phyloP scores from a whole-genome alignment of 2,113 vertebrate genomes.

The Lampris incognitus region DNA sequence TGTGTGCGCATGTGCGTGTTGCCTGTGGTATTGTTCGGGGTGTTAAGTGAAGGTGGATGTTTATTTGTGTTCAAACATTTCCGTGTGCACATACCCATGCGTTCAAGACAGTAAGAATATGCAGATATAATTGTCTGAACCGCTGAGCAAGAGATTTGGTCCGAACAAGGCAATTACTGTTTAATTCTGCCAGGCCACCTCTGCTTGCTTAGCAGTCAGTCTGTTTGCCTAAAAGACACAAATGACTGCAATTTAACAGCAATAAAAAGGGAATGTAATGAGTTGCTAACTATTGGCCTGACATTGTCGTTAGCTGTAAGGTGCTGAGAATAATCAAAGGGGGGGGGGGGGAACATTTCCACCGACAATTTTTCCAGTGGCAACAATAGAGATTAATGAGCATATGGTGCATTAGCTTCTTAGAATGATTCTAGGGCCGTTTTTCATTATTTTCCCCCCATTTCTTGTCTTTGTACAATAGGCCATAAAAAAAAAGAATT shows the following conservation, averaged over 20 bases:
- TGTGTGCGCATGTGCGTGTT: too few species aligned
- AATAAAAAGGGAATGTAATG: slow-evolving; percentile 67
- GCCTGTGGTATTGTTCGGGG: too few species aligned
- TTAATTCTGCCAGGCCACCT: slow-evolving; percentile 61
- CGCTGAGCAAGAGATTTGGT: slow-evolving; percentile 69
- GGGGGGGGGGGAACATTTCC: slow-evolving; percentile 53
- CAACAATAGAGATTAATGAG: slow-evolving; percentile 68
- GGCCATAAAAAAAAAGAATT: slow-evolving; percentile 7
- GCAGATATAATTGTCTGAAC: slow-evolving; percentile 57
- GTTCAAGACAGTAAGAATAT: slow-evolving; percentile 25
- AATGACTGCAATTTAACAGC: slow-evolving; percentile 75
- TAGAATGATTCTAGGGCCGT: slow-evolving; percentile 18
- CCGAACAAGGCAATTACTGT: slow-evolving; percentile 56
- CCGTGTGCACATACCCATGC: slow-evolving; percentile 9
- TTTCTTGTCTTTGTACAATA: slow-evolving; percentile 17
- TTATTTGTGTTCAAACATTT: too few species aligned
- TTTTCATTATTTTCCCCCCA: slow-evolving; percentile 21
- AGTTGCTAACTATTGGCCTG: slow-evolving; percentile 66
- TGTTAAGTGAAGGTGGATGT: too few species aligned
- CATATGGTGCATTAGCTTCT: slow-evolving; percentile 49
- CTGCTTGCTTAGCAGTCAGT: slow-evolving; percentile 63
- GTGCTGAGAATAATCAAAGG: slow-evolving; percentile 60
- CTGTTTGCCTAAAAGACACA: slow-evolving; percentile 75
- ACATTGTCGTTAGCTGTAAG: slow-evolving; percentile 63
- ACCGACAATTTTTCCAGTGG: slow-evolving; percentile 55